These are phyloP conservation scores for Sesamia inferens DNA, from an alignment of 2,888 invertebrate species.

Conservation along the genomic window DNA sequence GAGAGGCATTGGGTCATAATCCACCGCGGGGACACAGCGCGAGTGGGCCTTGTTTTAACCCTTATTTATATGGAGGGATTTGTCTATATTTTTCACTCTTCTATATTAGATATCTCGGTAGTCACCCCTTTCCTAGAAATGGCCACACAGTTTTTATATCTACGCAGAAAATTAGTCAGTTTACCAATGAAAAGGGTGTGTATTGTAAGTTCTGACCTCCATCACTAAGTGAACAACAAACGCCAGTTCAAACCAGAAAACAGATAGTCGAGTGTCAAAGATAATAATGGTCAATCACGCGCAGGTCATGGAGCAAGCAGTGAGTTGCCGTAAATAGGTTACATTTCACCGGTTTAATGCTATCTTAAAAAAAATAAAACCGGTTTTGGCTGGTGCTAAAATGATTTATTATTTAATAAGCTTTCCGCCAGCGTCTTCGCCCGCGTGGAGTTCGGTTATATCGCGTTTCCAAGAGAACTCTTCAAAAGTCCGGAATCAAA, in stretches of 20 bases:
- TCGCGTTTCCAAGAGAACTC: no score
- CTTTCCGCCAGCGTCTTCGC: no score
- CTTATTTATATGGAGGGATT: neutral
- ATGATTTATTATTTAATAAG: slow-evolving; percentile 29
- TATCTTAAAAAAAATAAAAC: slow-evolving; percentile 38
- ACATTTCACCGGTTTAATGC: slow-evolving; percentile 26
- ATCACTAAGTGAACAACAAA: slow-evolving; percentile 9
- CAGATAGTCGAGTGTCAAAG: slow-evolving; percentile 19
- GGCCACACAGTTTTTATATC: neutral
- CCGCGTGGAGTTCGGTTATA: no score
- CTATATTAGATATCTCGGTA: neutral
- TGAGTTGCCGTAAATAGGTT: slow-evolving; percentile 23
- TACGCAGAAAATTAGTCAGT: neutral
- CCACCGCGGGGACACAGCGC: neutral
- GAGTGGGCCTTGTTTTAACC: neutral
- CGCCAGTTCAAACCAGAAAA: slow-evolving; percentile 37
- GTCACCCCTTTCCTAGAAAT: neutral
- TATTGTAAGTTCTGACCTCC: neutral
- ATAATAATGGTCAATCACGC: slow-evolving; percentile 31
- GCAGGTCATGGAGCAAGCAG: slow-evolving; percentile 33
- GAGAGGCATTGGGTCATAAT: neutral
- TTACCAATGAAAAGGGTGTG: neutral
- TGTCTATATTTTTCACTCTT: neutral
- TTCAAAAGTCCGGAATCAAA: no score
- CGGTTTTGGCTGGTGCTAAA: slow-evolving; percentile 23